Percentiles rank a stretch among this genome's conserved stretches.
Conservation (phyloP, 2,797 vertebrate genomes). For the Limosa lapponica region DNA sequence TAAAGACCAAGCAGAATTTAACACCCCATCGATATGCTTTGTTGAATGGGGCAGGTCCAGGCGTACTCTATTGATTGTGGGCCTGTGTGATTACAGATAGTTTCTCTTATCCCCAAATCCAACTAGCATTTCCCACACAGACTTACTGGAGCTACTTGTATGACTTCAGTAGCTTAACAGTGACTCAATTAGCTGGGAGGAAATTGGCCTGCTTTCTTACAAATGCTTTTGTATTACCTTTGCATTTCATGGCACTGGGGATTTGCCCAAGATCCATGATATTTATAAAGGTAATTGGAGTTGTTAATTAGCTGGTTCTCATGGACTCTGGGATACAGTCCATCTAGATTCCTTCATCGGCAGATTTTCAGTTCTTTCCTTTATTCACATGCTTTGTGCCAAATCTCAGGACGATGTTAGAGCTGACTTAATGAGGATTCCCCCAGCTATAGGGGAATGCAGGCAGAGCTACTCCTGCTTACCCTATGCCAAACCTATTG, state of each 20-base stretch:
- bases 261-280: slow-evolving; percentile 7
- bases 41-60: background rate
- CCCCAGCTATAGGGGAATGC: background rate
- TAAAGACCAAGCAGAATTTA: background rate
- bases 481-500: background rate
- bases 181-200: slow-evolving; percentile 28
- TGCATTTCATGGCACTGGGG: slow-evolving; percentile 20
- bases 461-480: background rate
- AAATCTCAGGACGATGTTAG: background rate
- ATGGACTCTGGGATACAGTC: background rate
- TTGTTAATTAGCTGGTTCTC: slow-evolving; percentile 41
- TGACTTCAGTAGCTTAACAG: background rate
- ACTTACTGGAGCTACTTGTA: background rate
- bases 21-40: background rate
- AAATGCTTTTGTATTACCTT: background rate
- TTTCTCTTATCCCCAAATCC: background rate
- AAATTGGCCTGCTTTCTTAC: slow-evolving; percentile 21
- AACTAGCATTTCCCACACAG: background rate
- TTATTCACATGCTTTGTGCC: slow-evolving; percentile 12
- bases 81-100: background rate
- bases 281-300: slow-evolving; percentile 48
- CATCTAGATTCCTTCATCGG: slow-evolving; percentile 17
- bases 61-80: rapidly evolving
- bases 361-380: slow-evolving; percentile 5
- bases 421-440: slow-evolving; percentile 23